A percentile compares a stretch with the other conserved stretches of the same genome.
Conservation (phyloP, 1,140 invertebrate genomes). For the Drosophila bifasciata region DNA sequence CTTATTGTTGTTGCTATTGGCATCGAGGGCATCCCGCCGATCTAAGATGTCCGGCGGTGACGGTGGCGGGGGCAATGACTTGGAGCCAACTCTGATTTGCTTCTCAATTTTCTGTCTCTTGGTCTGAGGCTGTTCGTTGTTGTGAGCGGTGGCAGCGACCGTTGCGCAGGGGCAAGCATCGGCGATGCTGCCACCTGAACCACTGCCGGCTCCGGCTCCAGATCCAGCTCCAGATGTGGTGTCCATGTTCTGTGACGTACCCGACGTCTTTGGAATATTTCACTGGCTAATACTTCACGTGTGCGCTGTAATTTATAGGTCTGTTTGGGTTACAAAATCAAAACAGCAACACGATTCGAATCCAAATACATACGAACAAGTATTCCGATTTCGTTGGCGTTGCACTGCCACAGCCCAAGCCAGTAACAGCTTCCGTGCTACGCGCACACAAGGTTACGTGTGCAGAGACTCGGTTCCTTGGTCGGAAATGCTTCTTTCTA, state of each 20-base stretch:
- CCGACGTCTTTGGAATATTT: constrained; percentile 53
- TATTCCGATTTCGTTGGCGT: constrained; percentile 11
- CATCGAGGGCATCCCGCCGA: constrained; percentile 37
- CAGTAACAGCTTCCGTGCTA: constrained; percentile 77
- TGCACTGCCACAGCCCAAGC: constrained; percentile 36
- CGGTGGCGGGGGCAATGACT: constrained; percentile 33
- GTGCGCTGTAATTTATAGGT: constrained; percentile 24
- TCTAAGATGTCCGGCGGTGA: constrained; percentile 72
- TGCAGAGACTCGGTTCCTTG: constrained; percentile 46
- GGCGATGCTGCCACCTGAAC: constrained; percentile 1
- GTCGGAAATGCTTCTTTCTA: too few species aligned
- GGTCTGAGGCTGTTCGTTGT: constrained; percentile 76
- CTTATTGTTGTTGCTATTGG: constrained; percentile 62
- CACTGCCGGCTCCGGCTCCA: constrained; percentile 34
- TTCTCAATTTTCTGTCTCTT: constrained; percentile 81
- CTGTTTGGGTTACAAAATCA: constrained; percentile 15
- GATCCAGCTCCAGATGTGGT: constrained; percentile 45
- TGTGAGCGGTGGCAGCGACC: constrained; percentile 41
- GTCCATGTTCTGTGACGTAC: constrained; percentile 66
- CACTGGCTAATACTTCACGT: constrained; percentile 8
- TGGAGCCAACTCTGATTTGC: constrained; percentile 75
- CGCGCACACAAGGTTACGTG: constrained; percentile 83
- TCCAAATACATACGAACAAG: constrained; percentile 47
- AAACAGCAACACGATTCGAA: constrained; percentile 22
- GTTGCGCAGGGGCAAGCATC: constrained; percentile 43